phyloP scores from a whole-genome alignment of 2,113 vertebrate species.

The Aramus guarauna region DNA sequence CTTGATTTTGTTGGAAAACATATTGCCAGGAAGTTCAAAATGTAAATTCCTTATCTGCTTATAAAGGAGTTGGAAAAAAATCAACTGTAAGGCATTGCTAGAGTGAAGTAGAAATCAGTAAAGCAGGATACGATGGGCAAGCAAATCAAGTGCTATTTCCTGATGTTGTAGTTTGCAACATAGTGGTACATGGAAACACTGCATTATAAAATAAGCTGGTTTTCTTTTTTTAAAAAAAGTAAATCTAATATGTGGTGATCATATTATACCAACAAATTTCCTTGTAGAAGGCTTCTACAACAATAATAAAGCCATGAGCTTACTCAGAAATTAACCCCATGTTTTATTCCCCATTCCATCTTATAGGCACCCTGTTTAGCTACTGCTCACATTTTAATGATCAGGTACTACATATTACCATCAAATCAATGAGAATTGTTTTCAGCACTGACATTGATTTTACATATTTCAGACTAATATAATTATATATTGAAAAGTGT shows the following conservation, averaged over 20 bases:
- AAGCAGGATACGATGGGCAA: neutral
- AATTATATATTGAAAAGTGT: neutral
- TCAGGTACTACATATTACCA: neutral
- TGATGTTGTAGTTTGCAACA: neutral
- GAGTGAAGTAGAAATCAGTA: neutral
- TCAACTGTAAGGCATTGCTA: neutral
- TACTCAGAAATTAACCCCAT: slow-evolving; percentile 13
- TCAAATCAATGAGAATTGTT: slow-evolving; percentile 32
- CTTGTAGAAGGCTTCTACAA: neutral
- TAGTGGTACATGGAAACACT: neutral
- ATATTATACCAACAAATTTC: neutral
- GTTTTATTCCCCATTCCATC: neutral
- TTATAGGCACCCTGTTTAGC: neutral
- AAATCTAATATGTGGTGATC: neutral
- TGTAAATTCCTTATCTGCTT: neutral
- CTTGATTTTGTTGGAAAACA: neutral
- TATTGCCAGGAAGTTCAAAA: neutral
- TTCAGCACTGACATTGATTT: slow-evolving; percentile 26
- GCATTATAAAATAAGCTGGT: neutral
- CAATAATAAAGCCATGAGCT: neutral
- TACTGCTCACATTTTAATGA: neutral
- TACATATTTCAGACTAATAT: slow-evolving; percentile 6
- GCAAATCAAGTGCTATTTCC: neutral
- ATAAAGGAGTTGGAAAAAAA: neutral
- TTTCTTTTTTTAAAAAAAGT: neutral